These are phyloP conservation scores for Pyralis farinalis DNA, from an alignment of 2,888 invertebrate species.

Conservation along the genomic window DNA sequence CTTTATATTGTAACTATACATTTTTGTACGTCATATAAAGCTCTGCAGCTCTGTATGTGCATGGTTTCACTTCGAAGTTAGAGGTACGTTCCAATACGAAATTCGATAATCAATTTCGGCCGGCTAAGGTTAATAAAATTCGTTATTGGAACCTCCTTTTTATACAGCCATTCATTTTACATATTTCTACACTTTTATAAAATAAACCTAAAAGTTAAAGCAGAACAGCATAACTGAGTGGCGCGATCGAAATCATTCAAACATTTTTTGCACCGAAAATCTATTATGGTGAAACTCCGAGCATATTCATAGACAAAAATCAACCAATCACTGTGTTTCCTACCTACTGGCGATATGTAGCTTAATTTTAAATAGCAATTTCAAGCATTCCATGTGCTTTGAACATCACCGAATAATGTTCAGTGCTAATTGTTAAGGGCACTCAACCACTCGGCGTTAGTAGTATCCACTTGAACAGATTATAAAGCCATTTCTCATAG, in stretches of 20 bases:
- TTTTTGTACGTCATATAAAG: too few relatives aligned
- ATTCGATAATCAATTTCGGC: too few relatives aligned
- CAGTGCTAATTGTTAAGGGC: slow-evolving; percentile 46
- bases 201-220: too few relatives aligned
- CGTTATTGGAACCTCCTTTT: too few relatives aligned
- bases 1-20: too few relatives aligned
- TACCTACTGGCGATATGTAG: slow-evolving; percentile 24
- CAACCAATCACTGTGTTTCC: slow-evolving; percentile 12
- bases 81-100: too few relatives aligned
- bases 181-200: too few relatives aligned
- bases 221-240: too few relatives aligned
- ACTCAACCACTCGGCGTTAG: slow-evolving; percentile 27
- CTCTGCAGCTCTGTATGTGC: too few relatives aligned
- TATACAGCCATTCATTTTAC: too few relatives aligned
- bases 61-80: too few relatives aligned
- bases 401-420: slow-evolving; percentile 47
- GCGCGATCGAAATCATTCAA: neutral
- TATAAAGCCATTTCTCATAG: slow-evolving; percentile 19
- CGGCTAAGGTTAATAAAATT: too few relatives aligned
- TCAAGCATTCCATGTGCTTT: slow-evolving; percentile 49
- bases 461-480: slow-evolving; percentile 28
- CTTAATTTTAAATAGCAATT: slow-evolving; percentile 43
- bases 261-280: neutral
- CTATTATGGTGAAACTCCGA: neutral
- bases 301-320: neutral